These are phyloP conservation scores for Eubasilissa regina DNA, from an alignment of 1,140 invertebrate genomes.

Conservation along the genomic window DNA sequence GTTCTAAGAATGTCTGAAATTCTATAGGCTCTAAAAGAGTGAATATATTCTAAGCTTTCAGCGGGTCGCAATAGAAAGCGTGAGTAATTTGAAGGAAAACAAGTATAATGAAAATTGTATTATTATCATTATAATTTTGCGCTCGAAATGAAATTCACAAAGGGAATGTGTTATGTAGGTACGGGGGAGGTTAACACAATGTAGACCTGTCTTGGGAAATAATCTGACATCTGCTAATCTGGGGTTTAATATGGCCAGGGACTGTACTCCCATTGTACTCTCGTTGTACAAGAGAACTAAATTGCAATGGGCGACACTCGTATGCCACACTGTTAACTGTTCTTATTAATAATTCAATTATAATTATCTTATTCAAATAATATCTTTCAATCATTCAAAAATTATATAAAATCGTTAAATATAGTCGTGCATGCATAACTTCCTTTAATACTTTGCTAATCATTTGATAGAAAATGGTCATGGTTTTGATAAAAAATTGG, in stretches of 20 bases:
- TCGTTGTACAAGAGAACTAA: conserved; percentile 3
- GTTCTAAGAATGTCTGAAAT: too few relatives aligned
- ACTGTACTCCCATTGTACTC: conserved; percentile 15
- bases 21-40: too few relatives aligned
- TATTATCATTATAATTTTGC: conserved; percentile 56
- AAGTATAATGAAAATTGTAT: conserved; percentile 57
- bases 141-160: conserved; percentile 57
- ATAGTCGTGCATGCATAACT: too few relatives aligned
- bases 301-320: not conserved
- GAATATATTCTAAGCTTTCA: not conserved
- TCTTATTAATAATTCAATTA: conserved; percentile 26
- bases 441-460: too few relatives aligned
- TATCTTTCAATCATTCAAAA: too few relatives aligned
- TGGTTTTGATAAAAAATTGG: too few relatives aligned
- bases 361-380: conserved; percentile 25
- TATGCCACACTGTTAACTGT: conserved; percentile 8
- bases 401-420: too few relatives aligned
- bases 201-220: conserved; percentile 34
- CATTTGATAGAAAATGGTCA: too few relatives aligned
- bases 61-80: not conserved
- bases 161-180: conserved; percentile 50
- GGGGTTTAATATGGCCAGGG: conserved; percentile 37
- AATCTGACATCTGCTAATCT: conserved; percentile 36
- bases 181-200: not conserved
- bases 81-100: conserved; percentile 37